Evolutionary conservation across 2,113 vertebrate species (phyloP), one percentile per base, ranked within the genome.

Genomic region (Lepisosteus osseus): DNA sequence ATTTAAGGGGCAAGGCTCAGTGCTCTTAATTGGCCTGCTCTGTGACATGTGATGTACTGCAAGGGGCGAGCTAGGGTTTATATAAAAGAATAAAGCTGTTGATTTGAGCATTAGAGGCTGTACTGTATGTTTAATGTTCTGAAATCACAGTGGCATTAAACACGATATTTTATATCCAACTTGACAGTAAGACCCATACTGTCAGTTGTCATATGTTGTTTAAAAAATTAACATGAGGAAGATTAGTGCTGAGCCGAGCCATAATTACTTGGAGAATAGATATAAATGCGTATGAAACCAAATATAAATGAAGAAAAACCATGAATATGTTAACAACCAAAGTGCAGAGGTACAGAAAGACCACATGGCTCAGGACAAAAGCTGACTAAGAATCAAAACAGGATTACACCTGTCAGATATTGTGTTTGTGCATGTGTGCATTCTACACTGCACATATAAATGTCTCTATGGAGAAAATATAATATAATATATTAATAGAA

Each of bases 221-320:
- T 80, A 82, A 83, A 85, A 86, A 87, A 91, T 88, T 88, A 85
- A 70, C 86, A 73, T 74, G 82, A 90, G 88, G 91, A 91, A 89
- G 89, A 90, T 85, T 84, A 88, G 84, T 90, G 89, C 78, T 67
- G 55, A 67, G 61, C 17, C 79, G 81, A 88, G 47, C 5, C 9
- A 6, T 51, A 51, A 2, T 6, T 51, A 51, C 9, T 51, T 51
- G 47, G 5, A 51, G 5, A 5, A 8, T 59, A 59, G 7, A 59
- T 59, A 59, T 59, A 59, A 14, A 59, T 83, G 87, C 77, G 86
- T 90, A 83, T 79, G 73, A 86, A 88, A 90, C 86, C 77, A 72
- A 62, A 54, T 68, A 72, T 51, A 75, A 82, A 87, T 80, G 68
- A 74, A 61, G 78, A 79, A 79, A 71, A 61, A 84, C 85, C 85